Base-by-base conservation (phyloP, 2,888 invertebrate species). In the Lapara coniferarum region DNA sequence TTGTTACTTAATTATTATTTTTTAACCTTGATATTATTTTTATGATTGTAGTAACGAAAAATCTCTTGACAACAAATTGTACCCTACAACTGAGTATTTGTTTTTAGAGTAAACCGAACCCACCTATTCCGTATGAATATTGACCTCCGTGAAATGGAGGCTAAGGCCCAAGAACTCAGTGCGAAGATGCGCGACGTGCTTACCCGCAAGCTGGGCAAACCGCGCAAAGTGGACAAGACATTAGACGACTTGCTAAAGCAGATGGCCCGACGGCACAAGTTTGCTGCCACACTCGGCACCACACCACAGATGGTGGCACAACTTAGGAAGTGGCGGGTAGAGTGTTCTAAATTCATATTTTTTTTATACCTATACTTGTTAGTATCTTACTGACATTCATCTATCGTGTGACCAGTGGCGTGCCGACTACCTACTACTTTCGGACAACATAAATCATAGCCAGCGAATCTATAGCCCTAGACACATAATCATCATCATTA, bases 71-170 rank as follows among this genome's bases (percentile, higher is more conserved):
- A 30, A 44, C 7, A n/a, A 37, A 66, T 10, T 25, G 66, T 19
- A 16, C 25, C 10, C 10, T 46, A 66, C 16, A 30, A 25, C 19
- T n/a, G n/a, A 37, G 37, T 12, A 16, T 13, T 16, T 37, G 14
- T 69, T 70, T 75, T 13, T 75, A 96, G 96, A 80, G 93, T 95
- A 57, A 96, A 96, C 81, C 95, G 95, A 72, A 94, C 94, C 0
- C 97, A 97, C 81, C 83, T 97, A 70, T 94, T 95, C 68, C 95
- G 96, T 73, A 96, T 97, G 95, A 95, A 95, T 83, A 90, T 95
- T 0, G 97, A 97, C 81, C 91, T 96, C 14, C 94, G 94, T 63
- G 94, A 95, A 66, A 97, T 97, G 97, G 92, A 95, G 10, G 86
- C 87, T 0, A 91, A 94, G 69, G 95, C 96, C 0, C 88, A 89